Conservation (phyloP, 2,797 vertebrate genomes). For the Fratercula arctica region DNA sequence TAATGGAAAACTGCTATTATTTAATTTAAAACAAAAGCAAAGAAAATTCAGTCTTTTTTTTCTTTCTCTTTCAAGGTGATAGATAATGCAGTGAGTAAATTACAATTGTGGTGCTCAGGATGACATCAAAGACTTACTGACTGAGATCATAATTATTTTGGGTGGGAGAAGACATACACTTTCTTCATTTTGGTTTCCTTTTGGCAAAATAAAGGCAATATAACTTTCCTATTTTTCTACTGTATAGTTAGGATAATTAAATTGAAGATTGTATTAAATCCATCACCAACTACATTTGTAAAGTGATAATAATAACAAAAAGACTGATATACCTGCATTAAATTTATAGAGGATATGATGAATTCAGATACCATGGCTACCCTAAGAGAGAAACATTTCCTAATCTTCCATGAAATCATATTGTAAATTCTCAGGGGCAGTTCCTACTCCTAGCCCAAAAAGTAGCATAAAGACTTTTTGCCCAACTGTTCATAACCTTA, state of each 20-base stretch:
- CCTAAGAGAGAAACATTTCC: neutral
- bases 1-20: neutral
- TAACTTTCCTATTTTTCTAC: neutral
- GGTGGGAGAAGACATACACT: neutral
- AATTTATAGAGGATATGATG: neutral
- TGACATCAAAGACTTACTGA: neutral
- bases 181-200: neutral
- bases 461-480: neutral
- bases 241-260: neutral
- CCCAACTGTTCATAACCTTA: neutral
- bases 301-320: neutral
- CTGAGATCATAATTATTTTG: neutral
- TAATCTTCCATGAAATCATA: neutral
- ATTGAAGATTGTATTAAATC: neutral
- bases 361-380: neutral
- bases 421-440: neutral
- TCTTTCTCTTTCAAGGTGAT: neutral
- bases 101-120: neutral
- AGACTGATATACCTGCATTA: neutral
- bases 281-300: neutral
- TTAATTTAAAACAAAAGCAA: neutral
- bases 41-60: neutral
- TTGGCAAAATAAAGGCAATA: neutral
- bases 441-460: neutral
- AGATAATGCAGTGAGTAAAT: neutral